A percentile compares a stretch with the other conserved stretches of the same genome.
These are phyloP conservation scores for Aethes cnicana DNA, from an alignment of 2,888 invertebrate species.

Conservation along the genomic window DNA sequence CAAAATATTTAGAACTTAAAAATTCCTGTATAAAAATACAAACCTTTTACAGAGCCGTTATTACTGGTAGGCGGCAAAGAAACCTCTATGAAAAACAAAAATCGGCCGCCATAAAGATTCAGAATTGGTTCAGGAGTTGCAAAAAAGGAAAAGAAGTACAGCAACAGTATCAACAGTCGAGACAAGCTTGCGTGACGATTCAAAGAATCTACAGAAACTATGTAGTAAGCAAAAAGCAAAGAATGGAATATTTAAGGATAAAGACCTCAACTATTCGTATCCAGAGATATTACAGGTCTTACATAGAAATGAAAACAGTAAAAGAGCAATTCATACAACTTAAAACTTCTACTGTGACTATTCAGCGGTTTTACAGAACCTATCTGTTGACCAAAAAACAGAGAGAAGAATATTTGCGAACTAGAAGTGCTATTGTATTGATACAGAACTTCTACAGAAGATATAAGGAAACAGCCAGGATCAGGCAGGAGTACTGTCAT, in stretches of 20 bases:
- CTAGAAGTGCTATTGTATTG: constrained; percentile 43
- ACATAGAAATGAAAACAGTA: constrained; percentile 52
- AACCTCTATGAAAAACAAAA: constrained; percentile 53
- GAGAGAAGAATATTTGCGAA: constrained; percentile 42
- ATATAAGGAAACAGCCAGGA: constrained; percentile 46
- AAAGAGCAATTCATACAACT: constrained; percentile 50
- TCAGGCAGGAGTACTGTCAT: constrained; percentile 55
- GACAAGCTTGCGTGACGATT: constrained; percentile 62
- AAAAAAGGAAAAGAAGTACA: constrained; percentile 47
- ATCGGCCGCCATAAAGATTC: constrained; percentile 62
- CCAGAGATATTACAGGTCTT: constrained; percentile 60
- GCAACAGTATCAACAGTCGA: constrained; percentile 49
- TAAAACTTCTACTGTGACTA: constrained; percentile 46
- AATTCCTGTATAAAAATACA: constrained; percentile 61
- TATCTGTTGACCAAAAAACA: constrained; percentile 47
- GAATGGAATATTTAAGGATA: constrained; percentile 55
- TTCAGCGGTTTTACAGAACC: constrained; percentile 56
- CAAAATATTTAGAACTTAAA: constrained; percentile 49
- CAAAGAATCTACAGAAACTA: constrained; percentile 69
- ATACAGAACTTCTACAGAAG: constrained; percentile 54
- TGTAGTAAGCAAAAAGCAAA: constrained; percentile 52
- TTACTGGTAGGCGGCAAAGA: constrained; percentile 50
- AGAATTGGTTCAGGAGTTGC: constrained; percentile 68
- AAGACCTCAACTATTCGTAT: constrained; percentile 59
- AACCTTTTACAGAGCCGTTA: constrained; percentile 58